phyloP scores from a whole-genome alignment of 1,140 invertebrate species.

The Maniola jurtina region DNA sequence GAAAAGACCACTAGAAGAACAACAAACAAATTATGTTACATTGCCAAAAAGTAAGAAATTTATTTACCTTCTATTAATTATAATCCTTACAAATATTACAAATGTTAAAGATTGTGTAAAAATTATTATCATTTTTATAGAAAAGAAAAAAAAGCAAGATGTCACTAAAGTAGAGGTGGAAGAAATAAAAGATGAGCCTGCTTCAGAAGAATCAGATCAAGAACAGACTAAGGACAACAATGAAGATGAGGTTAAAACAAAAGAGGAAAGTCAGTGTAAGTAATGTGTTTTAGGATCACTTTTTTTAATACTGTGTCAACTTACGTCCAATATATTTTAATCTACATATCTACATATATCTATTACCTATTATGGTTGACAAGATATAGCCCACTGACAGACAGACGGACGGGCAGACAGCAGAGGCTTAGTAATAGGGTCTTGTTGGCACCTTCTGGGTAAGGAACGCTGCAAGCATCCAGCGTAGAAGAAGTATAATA shows the following conservation, averaged over 20 bases:
- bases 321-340: no score
- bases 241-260: slow-evolving; percentile 34
- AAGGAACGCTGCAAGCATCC: no score
- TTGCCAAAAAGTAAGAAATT: slow-evolving; percentile 28
- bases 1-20: slow-evolving; percentile 47
- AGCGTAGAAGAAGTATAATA: no score
- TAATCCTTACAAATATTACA: no score
- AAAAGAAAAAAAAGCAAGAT: slow-evolving; percentile 59
- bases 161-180: slow-evolving; percentile 35
- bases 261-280: slow-evolving; percentile 52
- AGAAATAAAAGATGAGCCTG: slow-evolving; percentile 55
- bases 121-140: slow-evolving; percentile 26
- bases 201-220: slow-evolving; percentile 35
- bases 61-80: no score
- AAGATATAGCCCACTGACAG: no score
- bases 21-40: slow-evolving; percentile 28
- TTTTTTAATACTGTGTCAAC: no score
- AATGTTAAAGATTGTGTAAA: not conserved
- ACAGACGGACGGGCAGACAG: no score
- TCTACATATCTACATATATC: no score
- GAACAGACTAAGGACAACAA: slow-evolving; percentile 46
- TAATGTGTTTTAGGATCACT: slow-evolving; percentile 20
- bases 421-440: no score
- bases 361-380: no score
- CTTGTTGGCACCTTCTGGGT: no score